These are phyloP conservation scores for Hassar affinis DNA, from an alignment of 2,113 vertebrate species.

Conservation along the genomic window DNA sequence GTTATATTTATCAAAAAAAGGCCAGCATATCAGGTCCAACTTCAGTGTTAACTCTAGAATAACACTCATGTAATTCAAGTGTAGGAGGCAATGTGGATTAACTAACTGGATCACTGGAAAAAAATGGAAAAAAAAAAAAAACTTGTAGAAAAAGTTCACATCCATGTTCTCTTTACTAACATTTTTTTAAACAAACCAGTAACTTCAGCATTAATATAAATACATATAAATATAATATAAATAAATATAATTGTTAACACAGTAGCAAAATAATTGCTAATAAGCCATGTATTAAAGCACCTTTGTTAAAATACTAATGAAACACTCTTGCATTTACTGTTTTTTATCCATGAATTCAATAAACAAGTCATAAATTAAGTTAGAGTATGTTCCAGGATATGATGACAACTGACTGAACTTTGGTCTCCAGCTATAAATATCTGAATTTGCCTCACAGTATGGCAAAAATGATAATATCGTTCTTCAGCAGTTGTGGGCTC, in stretches of 20 bases:
- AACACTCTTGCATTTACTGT: not conserved
- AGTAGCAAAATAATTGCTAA: not conserved
- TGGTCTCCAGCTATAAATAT: not conserved
- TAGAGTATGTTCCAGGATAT: not conserved
- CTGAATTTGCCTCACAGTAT: not conserved
- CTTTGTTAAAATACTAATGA: not conserved
- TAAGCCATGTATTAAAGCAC: not conserved
- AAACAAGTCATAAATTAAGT: not conserved
- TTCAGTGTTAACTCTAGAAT: not conserved
- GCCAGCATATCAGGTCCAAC: not conserved
- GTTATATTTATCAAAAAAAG: not conserved
- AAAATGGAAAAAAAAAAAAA: slow-evolving; percentile 58
- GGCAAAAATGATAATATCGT: not conserved
- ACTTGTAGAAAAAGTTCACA: not conserved
- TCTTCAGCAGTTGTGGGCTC: not conserved
- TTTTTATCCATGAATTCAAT: not conserved
- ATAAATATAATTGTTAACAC: not conserved
- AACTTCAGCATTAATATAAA: no score
- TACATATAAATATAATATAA: no score
- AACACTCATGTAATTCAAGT: slow-evolving; percentile 6
- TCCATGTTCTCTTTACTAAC: not conserved
- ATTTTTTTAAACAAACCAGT: not conserved
- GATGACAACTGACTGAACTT: not conserved
- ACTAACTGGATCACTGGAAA: slow-evolving; percentile 41
- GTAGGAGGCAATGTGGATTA: slow-evolving; percentile 15